phyloP scores from a whole-genome alignment of 1,140 invertebrate species.

The Elymnias hypermnestra region DNA sequence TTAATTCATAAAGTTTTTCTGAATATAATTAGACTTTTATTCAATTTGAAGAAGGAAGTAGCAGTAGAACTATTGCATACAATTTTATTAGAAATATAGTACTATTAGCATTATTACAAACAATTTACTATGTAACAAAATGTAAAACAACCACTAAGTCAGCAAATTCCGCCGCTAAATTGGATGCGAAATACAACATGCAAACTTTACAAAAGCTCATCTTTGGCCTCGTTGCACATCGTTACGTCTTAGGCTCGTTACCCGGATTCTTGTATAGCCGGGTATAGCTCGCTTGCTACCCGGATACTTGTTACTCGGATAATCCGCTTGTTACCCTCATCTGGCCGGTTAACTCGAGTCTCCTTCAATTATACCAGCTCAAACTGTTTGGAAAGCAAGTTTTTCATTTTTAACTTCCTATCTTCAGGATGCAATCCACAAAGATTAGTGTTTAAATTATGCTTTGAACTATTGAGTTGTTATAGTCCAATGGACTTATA shows the following conservation, averaged over 20 bases:
- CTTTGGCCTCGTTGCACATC: conserved; percentile 44
- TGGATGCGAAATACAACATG: conserved; percentile 2
- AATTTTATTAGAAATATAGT: too few relatives aligned
- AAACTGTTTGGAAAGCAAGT: conserved; percentile 23
- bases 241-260: conserved; percentile 52
- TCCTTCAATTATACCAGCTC: conserved; percentile 18
- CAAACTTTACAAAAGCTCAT: conserved; percentile 27
- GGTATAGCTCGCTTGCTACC: conserved; percentile 32
- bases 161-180: too few relatives aligned
- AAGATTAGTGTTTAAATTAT: too few relatives aligned
- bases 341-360: conserved; percentile 53
- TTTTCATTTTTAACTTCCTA: conserved; percentile 20
- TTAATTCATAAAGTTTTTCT: too few relatives aligned
- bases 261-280: conserved; percentile 21
- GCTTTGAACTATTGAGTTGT: too few relatives aligned
- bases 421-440: conserved; percentile 2
- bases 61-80: too few relatives aligned
- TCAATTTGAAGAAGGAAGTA: too few relatives aligned
- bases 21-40: too few relatives aligned
- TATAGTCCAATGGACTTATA: too few relatives aligned
- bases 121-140: too few relatives aligned
- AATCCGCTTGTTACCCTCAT: conserved; percentile 56
- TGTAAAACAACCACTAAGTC: too few relatives aligned
- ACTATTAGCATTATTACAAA: too few relatives aligned
- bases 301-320: conserved; percentile 45